Evolutionary conservation across 2,888 invertebrate species (phyloP), one percentile per base, ranked within the genome.

Genomic region (Oligia latruncula): DNA sequence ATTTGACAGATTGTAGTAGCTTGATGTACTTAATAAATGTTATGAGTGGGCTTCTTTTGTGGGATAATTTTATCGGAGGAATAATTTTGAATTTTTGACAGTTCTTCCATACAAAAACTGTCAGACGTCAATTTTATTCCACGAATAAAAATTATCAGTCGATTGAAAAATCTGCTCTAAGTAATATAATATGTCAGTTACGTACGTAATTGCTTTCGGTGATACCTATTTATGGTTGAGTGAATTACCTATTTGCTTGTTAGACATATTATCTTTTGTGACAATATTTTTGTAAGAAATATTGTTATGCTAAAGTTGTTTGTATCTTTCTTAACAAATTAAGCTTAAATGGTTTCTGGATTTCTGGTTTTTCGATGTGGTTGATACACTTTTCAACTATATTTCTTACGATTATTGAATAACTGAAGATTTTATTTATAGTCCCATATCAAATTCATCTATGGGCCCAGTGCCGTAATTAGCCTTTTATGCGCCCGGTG

Each of bases 261-360:
- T 66, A 52, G 64, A 49, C 17, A 4, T 49, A 43, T 2, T 49
- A 43, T 73, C 52, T 52, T 52, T 29, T 76, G 23, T 68, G 17
- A 64, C 35, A 49, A 40, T 68, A 60, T 80, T 64, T 81, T 78
- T 60, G 29, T 60, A 4, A 43, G 1, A 15, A 52, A 43, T 60
- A 15, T 60, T 80, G 29, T n/a, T 43, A 52, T 4, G 13, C 2
- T 64, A 15, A 60, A 29, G 43, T 35, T 71, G 11, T 71, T 46
- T 43, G 35, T 2, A 49, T 23, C 9, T 78, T 49, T 58, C 15
- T 11, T 35, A 29, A n/a, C 29, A 43, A 70, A 64, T 68, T 35
- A 64, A 40, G 29, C 20, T 35, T 66, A 11, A 6, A 58, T 76
- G 17, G 15, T 58, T 23, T 55, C 4, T 5, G 40, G 40, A 40